Evolutionary conservation across 2,888 invertebrate genomes (phyloP), one percentile per base, ranked within the genome.

Genomic region (Drosophila bunnanda): DNA sequence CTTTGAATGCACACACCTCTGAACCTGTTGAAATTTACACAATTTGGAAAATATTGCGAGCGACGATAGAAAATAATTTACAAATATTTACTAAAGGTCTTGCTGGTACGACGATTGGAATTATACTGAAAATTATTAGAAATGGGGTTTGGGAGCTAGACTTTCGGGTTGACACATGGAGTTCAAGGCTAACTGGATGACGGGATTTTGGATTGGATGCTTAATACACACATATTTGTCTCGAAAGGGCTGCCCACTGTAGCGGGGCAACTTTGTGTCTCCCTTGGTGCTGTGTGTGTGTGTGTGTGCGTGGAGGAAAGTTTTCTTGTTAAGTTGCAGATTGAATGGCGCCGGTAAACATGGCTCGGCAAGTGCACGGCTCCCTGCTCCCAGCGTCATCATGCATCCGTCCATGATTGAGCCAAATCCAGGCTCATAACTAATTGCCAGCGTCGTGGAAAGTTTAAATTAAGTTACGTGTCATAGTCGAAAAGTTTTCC

Each of bases 401-500:
- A 46, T 50, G 64, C 64, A 64, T 60, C 60, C 60, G 34, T 25
- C 44, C 32, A 22, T 64, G 73, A 62, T 76, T 66, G 52, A 68
- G 76, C 54, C 71, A 43, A 66, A 68, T 67, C 69, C 55, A 52
- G 50, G 61, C 66, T 78, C 74, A 78, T 78, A 78, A 78, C 78
- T 78, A 78, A 78, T 76, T 80, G 76, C 76, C 76, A 68, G 50
- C 65, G 50, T n/a, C 60, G 46, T 59, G 72, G 41, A 70, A 82
- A 78, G 73, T 82, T 82, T 82, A 82, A 82, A 82, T 82, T 82
- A 80, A 82, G 80, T 82, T 78, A 69, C 80, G 78, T 78, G 78
- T 78, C 78, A 78, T 80, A 79, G 80, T 60, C 78, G 68, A 69
- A 80, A 80, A 80, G 73, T 79, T 79, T 77, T 65, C 58, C 73